Evolutionary conservation across 1,140 invertebrate genomes (phyloP), one percentile per base, ranked within the genome.

Genomic region (Aporrectodea caliginosa): DNA sequence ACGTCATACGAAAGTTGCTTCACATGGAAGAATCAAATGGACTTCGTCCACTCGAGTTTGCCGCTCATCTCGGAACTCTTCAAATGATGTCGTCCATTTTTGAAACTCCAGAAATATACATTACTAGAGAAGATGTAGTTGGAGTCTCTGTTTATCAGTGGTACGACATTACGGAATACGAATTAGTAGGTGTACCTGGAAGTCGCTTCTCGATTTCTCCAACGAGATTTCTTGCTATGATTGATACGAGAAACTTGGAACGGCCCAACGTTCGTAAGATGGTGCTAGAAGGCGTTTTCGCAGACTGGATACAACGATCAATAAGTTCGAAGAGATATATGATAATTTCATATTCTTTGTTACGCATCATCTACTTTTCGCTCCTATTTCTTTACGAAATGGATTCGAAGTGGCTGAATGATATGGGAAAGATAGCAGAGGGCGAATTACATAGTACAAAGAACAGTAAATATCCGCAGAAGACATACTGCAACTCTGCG

Each of bases 91-190:
- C 29, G 68, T 58, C 77, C 77, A 78, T 78, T n/a, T 71, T 78
- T 1, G 22, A 70, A 2, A 78, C 77, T 1, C 69, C 77, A 31
- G 30, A 33, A 12, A 14, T 78, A 0, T 78, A 78, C 70, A 31
- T 78, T 16, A 31, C n/a, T 27, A 70, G 70, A 34, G 68, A 33
- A 32, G 77, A 70, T 16, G 71, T n/a, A 6, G 27, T 70, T 22
- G 77, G 77, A 58, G 31, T 34, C 1, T n/a, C 27, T n/a, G 12
- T 32, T 0, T 35, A 78, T 32, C 31, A 72, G 69, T 72, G 70
- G 69, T 71, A 71, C 77, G 77, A 78, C 70, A 1, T 78, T 22
- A 78, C 77, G 2, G 77, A 78, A 27, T 78, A 78, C 33, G 77
- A 78, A 43, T 22, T 58, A 22, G 43, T 6, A 6, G 43, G 29